These are phyloP conservation scores for Agrotis puta DNA, from an alignment of 2,888 invertebrate species.

Conservation along the genomic window DNA sequence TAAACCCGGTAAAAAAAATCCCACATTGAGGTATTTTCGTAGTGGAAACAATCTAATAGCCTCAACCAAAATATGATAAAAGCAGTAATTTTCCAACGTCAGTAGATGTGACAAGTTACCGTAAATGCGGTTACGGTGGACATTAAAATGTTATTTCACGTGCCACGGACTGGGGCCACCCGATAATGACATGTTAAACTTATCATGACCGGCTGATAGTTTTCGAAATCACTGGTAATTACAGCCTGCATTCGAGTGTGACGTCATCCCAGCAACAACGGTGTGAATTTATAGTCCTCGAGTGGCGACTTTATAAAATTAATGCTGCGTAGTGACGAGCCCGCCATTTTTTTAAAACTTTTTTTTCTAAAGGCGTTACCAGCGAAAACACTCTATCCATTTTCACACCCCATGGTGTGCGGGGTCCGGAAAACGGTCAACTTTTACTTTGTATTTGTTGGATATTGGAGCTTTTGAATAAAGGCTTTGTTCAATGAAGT, in stretches of 20 bases:
- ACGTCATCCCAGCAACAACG: conserved; percentile 41
- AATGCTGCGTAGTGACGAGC: conserved; percentile 47
- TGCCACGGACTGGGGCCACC: conserved; percentile 42
- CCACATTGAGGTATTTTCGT: conserved; percentile 2
- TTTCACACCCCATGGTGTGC: conserved; percentile 31
- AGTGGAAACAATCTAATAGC: conserved; percentile 20
- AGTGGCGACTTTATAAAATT: conserved; percentile 52
- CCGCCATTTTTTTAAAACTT: conserved; percentile 29
- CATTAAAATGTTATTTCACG: conserved; percentile 62
- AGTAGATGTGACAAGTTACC: conserved; percentile 67
- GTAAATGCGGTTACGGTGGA: conserved; percentile 57
- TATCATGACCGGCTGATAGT: conserved; percentile 70
- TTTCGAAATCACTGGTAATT: conserved; percentile 70
- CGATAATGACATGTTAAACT: conserved; percentile 75
- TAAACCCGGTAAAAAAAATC: conserved; percentile 13
- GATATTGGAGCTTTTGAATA: conserved; percentile 31
- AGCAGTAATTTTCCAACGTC: conserved; percentile 73
- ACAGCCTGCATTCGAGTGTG: conserved; percentile 60
- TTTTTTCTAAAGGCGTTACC: conserved; percentile 28
- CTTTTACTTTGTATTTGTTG: conserved; percentile 20
- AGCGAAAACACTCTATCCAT: conserved; percentile 42
- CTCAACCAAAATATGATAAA: conserved; percentile 70
- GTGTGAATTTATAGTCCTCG: conserved; percentile 59
- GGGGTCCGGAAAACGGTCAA: conserved; percentile 20
- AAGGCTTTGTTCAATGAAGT: conserved; percentile 22